Evolutionary conservation across 2,113 vertebrate species (phyloP), one percentile per base, ranked within the genome.

Genomic region (Embiotoca jacksoni): DNA sequence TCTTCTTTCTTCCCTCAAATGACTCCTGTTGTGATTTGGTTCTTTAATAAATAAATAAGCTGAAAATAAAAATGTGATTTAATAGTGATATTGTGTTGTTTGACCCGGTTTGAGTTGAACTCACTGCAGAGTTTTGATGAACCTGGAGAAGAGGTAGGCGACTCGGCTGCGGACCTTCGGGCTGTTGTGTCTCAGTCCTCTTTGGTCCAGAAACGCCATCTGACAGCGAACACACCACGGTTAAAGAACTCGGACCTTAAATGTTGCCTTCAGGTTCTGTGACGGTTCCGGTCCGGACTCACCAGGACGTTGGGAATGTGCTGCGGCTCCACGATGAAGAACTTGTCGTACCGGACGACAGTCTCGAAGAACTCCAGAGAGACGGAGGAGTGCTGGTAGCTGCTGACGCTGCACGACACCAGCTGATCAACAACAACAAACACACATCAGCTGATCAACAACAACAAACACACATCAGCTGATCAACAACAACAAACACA

Each of bases 121-220:
- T 97, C 93, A 99, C 98, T 98, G 96, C 70, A 99, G 91, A 9
- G 96, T 98, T 89, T 99, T 99, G 89, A 99, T 95, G 93, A 98
- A 99, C 91, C 98, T 95, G 84, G 98, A 99, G 83, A 99, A 98
- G 30, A 99, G 96, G 88, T 99, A 99, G 23, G 98, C 94, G 14
- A 96, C 96, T 86, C 98, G 92, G 91, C 98, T 99, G 80, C 98
- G 95, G 16, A 99, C 98, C 95, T 99, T 99, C 0, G 97, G 96
- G 90, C 96, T 99, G 78, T 93, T 92, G 94, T 99, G 96, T 55
- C 98, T 96, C 91, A 99, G 94, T 61, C 98, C 98, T 74, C 98
- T 93, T 5, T 98, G 97, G 94, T 99, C 98, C 92, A 99, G 94
- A 88, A 99, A 99, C 14, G 97, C 97, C 97, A 99, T 98, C 98